Conservation (phyloP, 2,797 vertebrate genomes). For the Carapus acus region DNA sequence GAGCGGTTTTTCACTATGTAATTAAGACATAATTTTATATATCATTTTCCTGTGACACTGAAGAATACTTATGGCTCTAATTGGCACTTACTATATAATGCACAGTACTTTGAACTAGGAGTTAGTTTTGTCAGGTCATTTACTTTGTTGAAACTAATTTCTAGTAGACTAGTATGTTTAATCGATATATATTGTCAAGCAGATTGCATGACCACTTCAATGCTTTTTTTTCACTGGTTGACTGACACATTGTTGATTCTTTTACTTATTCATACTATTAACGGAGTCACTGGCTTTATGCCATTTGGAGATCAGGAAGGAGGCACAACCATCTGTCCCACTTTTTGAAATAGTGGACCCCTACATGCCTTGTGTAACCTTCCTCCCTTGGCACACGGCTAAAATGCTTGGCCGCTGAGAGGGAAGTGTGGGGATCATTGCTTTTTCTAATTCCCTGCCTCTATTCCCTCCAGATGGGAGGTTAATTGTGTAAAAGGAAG, state of each 20-base stretch:
- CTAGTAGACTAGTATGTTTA: too few relatives aligned
- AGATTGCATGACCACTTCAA: not conserved
- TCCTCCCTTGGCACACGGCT: constrained; percentile 44
- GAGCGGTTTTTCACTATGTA: too few relatives aligned
- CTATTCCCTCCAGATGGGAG: constrained; percentile 63
- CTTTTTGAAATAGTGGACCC: constrained; percentile 49
- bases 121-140: too few relatives aligned
- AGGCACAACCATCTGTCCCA: constrained; percentile 66
- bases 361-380: constrained; percentile 44
- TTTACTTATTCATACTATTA: constrained; percentile 28
- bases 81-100: too few relatives aligned
- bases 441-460: constrained; percentile 51
- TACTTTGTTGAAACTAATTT: too few relatives aligned
- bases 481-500: constrained; percentile 67
- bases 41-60: too few relatives aligned
- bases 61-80: too few relatives aligned
- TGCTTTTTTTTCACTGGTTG: constrained; percentile 35
- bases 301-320: constrained; percentile 58
- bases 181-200: not conserved
- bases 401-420: constrained; percentile 44
- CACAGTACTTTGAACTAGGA: too few relatives aligned
- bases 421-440: constrained; percentile 51
- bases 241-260: constrained; percentile 15
- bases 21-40: too few relatives aligned
- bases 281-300: constrained; percentile 47